phyloP scores from a whole-genome alignment of 1,140 invertebrate genomes.

The Zeugodacus cucurbitae region DNA sequence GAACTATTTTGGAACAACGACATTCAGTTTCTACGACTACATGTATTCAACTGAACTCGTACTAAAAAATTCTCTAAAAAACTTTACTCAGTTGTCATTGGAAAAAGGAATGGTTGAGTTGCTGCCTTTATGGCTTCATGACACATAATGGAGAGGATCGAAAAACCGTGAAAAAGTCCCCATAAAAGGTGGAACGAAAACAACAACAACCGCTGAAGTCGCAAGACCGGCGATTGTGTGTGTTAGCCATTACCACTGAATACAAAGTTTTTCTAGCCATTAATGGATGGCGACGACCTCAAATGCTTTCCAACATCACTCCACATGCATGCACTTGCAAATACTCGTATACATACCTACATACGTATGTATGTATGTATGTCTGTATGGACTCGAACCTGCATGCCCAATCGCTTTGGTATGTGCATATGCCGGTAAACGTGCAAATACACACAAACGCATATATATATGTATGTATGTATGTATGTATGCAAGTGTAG shows the following conservation, averaged over 20 bases:
- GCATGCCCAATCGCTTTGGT: not conserved
- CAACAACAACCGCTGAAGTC: not conserved
- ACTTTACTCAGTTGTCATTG: not conserved
- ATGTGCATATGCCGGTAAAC: not conserved
- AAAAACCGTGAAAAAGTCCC: conserved; percentile 21
- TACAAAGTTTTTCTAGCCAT: conserved; percentile 6
- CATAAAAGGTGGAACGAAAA: not conserved
- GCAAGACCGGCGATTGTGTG: not conserved
- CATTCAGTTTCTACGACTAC: not conserved
- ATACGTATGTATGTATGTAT: too few relatives aligned
- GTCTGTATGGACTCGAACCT: not conserved
- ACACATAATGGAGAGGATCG: conserved; percentile 12
- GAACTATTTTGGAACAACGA: not conserved
- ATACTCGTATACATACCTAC: not conserved
- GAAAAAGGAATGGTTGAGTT: not conserved
- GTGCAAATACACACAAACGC: not conserved
- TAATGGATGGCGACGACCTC: conserved; percentile 8
- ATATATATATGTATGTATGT: not conserved
- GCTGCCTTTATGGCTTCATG: conserved; percentile 24
- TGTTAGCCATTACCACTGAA: conserved; percentile 3
- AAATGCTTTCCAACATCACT: not conserved
- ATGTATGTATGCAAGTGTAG: not conserved
- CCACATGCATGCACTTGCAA: not conserved
- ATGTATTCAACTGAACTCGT: too few relatives aligned
- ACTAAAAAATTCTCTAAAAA: not conserved